phyloP scores from a whole-genome alignment of 2,888 invertebrate species.

The Uropetala carovei region DNA sequence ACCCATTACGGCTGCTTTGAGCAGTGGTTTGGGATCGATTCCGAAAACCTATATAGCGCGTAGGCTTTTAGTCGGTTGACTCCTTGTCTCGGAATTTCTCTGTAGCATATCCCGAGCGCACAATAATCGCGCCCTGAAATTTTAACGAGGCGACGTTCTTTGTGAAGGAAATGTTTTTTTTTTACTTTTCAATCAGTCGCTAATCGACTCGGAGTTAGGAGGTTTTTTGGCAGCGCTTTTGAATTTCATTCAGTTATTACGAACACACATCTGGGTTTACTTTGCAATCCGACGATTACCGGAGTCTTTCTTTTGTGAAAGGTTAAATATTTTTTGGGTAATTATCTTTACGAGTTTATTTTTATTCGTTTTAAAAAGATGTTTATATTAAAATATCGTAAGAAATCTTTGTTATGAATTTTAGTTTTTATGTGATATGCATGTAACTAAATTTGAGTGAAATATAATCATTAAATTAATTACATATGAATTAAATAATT shows the following conservation, averaged over 20 bases:
- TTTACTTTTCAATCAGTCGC: not conserved
- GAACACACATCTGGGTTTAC: not conserved
- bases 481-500: no score
- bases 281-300: not conserved
- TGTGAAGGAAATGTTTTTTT: not conserved
- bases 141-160: constrained; percentile 25
- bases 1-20: constrained; percentile 5
- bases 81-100: not conserved
- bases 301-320: not conserved
- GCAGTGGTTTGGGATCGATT: not conserved
- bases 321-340: no score
- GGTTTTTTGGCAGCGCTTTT: not conserved
- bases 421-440: no score
- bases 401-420: no score
- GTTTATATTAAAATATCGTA: no score
- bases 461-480: no score
- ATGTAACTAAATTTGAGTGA: no score
- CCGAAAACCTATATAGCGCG: not conserved
- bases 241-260: not conserved
- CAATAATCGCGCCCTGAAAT: constrained; percentile 10
- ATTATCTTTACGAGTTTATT: no score
- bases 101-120: not conserved
- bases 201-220: not conserved
- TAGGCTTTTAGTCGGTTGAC: not conserved
- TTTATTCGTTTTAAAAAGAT: no score